A percentile compares a stretch with the other conserved stretches of the same genome.
These are phyloP conservation scores for Sinocyclocheilus anophthalmus DNA, from an alignment of 2,113 vertebrate species.

Conservation along the genomic window DNA sequence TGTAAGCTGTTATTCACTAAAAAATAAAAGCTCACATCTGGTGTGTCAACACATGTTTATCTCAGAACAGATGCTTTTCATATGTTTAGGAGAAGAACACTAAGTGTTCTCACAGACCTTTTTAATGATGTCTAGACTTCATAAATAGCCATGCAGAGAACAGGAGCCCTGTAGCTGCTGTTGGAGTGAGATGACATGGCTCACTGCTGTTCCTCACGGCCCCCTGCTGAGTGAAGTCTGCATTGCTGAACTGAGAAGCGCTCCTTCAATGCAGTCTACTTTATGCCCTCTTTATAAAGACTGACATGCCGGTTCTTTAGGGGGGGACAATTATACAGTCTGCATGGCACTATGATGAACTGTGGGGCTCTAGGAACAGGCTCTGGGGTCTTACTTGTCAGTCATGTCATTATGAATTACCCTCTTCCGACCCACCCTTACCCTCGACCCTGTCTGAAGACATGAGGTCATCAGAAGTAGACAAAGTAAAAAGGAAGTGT, in stretches of 20 bases:
- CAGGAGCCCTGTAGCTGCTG: conserved; percentile 4
- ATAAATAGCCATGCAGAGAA: background rate
- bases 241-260: conserved; percentile 10
- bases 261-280: conserved; percentile 12
- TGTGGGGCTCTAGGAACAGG: conserved; percentile 36
- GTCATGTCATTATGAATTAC: conserved; percentile 64
- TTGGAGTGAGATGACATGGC: conserved; percentile 7
- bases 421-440: conserved; percentile 27
- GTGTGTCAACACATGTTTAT: conserved; percentile 17
- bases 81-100: conserved; percentile 40
- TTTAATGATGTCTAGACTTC: conserved; percentile 30
- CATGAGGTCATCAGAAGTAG: conserved; percentile 45
- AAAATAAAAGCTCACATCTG: background rate
- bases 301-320: conserved; percentile 45
- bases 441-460: conserved; percentile 38
- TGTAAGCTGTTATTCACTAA: background rate
- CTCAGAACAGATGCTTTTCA: conserved; percentile 24
- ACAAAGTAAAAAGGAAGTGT: conserved; percentile 27
- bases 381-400: conserved; percentile 62
- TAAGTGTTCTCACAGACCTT: conserved; percentile 10
- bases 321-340: conserved; percentile 59
- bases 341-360: conserved; percentile 49
- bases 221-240: conserved; percentile 43
- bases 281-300: conserved; percentile 52
- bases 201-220: conserved; percentile 20